These are phyloP conservation scores for Crocidura indochinensis DNA, from an alignment of 2,797 vertebrate genomes.

Conservation along the genomic window DNA sequence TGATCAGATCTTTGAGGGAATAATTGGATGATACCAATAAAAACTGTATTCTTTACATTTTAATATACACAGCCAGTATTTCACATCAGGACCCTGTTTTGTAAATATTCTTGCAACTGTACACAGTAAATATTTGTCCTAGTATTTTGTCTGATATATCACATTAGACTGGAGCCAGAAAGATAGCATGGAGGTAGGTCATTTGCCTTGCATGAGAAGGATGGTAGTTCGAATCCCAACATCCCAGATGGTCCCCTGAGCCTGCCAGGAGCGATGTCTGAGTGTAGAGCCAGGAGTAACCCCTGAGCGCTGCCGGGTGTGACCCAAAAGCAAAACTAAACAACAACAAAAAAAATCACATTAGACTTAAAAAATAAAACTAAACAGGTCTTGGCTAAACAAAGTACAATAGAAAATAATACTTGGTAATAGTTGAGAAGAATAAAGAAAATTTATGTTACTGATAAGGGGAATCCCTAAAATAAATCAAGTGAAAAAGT, in stretches of 20 bases:
- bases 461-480: neutral
- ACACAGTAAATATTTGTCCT: conserved; percentile 43
- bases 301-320: too few species aligned
- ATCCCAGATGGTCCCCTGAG: too few species aligned
- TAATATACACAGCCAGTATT: neutral
- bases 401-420: conserved; percentile 40
- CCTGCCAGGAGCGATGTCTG: too few species aligned
- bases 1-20: conserved; percentile 21
- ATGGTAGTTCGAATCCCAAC: too few species aligned
- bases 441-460: conserved; percentile 2
- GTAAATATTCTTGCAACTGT: neutral
- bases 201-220: too few species aligned
- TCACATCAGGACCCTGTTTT: conserved; percentile 25
- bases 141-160: conserved; percentile 26
- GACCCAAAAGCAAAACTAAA: too few species aligned
- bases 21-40: neutral
- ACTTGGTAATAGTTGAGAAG: conserved; percentile 22
- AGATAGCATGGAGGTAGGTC: too few species aligned
- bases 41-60: neutral
- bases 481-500: conserved; percentile 14
- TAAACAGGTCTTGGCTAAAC: neutral
- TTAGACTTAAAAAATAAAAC: neutral
- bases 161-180: neutral
- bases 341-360: neutral
- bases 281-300: too few species aligned